Evolutionary conservation across 2,113 vertebrate genomes (phyloP).

Genomic region (Cavia aperea): DNA sequence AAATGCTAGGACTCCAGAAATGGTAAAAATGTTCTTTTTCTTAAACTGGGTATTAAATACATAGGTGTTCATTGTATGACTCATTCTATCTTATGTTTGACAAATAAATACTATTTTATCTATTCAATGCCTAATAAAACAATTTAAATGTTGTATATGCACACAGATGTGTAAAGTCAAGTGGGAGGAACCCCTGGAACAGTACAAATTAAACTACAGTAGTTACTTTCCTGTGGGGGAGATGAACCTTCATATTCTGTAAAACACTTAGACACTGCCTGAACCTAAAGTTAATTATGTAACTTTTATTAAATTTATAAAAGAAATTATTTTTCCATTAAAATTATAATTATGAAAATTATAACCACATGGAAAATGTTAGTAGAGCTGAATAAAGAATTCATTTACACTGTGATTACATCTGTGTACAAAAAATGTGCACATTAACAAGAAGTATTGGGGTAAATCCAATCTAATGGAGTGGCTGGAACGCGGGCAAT

Average conservation of each 20-base stretch:
- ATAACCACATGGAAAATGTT: slow-evolving; percentile 52
- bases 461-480: not conserved
- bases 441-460: not conserved
- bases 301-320: slow-evolving; percentile 50
- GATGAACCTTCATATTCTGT: not conserved
- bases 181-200: not conserved
- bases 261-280: slow-evolving; percentile 11
- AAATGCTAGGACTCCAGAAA: not conserved
- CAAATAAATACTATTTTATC: not conserved
- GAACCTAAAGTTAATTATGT: slow-evolving; percentile 40
- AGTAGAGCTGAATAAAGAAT: slow-evolving; percentile 37
- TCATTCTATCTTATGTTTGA: not conserved
- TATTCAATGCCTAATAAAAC: not conserved
- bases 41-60: not conserved
- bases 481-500: not conserved
- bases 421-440: not conserved
- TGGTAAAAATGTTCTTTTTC: not conserved
- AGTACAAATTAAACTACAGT: slow-evolving; percentile 25
- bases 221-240: not conserved
- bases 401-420: slow-evolving; percentile 25
- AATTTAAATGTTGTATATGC: not conserved
- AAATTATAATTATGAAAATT: slow-evolving; percentile 46
- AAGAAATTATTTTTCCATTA: slow-evolving; percentile 53
- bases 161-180: not conserved
- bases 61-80: not conserved